Percentiles rank a stretch among this genome's conserved stretches.
Evolutionary conservation across 2,113 vertebrate species (phyloP).

Genomic region (Talpa occidentalis): DNA sequence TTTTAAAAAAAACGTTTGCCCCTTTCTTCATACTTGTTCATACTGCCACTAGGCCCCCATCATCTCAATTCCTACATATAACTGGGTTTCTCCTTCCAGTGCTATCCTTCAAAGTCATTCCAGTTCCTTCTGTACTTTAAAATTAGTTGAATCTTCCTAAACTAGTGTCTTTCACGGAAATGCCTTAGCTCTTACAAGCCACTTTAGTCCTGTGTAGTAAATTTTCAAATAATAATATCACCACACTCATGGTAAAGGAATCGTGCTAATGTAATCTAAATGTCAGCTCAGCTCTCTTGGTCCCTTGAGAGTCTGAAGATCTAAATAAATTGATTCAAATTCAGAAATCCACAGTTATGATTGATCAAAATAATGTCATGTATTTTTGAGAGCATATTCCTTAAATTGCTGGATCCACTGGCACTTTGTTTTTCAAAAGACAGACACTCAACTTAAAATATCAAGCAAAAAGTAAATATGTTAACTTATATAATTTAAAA

Average conservation of each 20-base stretch:
- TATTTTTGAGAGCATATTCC: not conserved
- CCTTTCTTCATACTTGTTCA: not conserved
- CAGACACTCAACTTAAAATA: not conserved
- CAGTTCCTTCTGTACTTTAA: not conserved
- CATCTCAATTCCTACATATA: not conserved
- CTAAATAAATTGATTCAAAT: not conserved
- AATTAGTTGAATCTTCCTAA: not conserved
- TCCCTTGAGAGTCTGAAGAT: not conserved
- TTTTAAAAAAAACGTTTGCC: not conserved
- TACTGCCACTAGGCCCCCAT: not conserved
- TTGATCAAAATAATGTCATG: constrained; percentile 4
- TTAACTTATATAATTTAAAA: constrained; percentile 35
- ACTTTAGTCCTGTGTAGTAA: not conserved
- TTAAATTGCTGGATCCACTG: not conserved
- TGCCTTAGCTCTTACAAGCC: not conserved
- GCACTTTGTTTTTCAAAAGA: not conserved
- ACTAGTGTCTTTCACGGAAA: not conserved
- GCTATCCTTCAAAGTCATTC: not conserved
- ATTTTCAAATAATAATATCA: constrained; percentile 36
- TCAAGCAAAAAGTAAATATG: not conserved
- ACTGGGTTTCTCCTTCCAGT: not conserved
- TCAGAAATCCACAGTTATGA: not conserved
- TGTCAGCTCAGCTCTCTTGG: constrained; percentile 4
- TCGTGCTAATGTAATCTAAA: not conserved
- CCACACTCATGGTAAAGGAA: not conserved